Evolutionary conservation across 2,888 invertebrate species (phyloP).

Genomic region (Pasiphila rectangulata): DNA sequence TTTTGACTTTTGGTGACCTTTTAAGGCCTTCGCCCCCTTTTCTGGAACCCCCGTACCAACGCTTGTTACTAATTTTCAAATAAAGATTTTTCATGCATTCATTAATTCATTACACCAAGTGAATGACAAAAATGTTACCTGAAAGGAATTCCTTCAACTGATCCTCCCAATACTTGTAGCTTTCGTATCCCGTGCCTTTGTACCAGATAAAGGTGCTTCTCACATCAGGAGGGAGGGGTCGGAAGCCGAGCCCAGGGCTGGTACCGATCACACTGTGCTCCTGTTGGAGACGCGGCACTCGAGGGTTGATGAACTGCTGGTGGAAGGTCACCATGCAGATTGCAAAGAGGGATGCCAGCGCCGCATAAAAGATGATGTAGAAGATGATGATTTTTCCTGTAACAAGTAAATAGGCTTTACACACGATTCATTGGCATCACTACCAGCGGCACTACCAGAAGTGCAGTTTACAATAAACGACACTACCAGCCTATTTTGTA

Average conservation of each 20-base stretch:
- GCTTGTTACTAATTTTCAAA: no score
- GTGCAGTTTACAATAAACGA: no score
- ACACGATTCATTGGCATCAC: no score
- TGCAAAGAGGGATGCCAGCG: constrained; percentile 92
- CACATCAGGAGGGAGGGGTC: constrained; percentile 95
- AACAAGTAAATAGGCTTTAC: constrained; percentile 42
- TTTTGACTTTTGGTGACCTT: no score
- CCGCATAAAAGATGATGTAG: constrained; percentile 95
- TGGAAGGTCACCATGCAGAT: constrained; percentile 96
- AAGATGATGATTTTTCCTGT: constrained; percentile 95
- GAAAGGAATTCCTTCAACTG: constrained; percentile 88
- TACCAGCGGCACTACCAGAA: no score
- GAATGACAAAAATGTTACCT: constrained; percentile 76
- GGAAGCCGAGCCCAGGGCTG: constrained; percentile 97
- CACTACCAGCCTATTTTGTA: no score
- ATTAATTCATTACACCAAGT: not conserved
- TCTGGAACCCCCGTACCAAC: no score
- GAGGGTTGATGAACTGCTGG: constrained; percentile 92
- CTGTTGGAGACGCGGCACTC: constrained; percentile 92
- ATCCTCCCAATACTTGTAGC: constrained; percentile 90
- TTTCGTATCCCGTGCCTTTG: constrained; percentile 88
- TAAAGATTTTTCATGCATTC: no score
- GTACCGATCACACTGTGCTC: constrained; percentile 92
- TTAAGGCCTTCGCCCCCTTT: no score
- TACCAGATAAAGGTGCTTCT: constrained; percentile 98